Evolutionary conservation across 2,797 vertebrate genomes (phyloP).

Genomic region (Cryptoprocta ferox): DNA sequence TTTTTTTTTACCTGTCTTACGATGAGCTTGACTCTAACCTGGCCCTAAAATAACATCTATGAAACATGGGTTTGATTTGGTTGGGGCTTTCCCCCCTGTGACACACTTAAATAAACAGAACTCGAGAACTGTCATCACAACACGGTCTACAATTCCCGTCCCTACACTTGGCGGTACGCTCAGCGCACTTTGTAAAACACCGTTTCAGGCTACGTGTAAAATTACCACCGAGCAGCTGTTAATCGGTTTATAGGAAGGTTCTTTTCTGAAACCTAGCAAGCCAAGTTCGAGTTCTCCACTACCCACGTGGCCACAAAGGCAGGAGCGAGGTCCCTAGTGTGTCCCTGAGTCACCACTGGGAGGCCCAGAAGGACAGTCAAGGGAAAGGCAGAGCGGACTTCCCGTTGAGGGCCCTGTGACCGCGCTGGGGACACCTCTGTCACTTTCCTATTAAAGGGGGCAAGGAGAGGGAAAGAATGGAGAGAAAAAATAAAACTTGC

Average conservation of each 20-base stretch:
- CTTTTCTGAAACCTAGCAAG: background rate
- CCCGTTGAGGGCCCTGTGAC: accelerated
- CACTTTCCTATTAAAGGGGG: background rate
- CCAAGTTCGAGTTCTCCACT: background rate
- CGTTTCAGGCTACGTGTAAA: background rate
- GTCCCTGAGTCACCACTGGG: background rate
- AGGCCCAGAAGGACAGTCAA: background rate
- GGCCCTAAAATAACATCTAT: background rate
- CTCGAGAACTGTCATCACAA: background rate
- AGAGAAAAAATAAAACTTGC: background rate
- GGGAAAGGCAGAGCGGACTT: background rate
- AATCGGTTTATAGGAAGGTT: background rate
- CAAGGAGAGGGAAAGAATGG: background rate
- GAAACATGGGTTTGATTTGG: background rate
- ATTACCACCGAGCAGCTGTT: background rate
- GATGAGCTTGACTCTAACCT: background rate
- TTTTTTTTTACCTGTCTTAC: background rate
- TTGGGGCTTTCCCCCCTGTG: background rate
- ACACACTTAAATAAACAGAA: background rate
- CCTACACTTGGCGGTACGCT: background rate
- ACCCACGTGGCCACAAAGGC: background rate
- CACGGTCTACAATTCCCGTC: background rate
- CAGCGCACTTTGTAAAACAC: background rate
- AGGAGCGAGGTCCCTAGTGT: background rate
- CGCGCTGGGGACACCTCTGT: accelerated